Conservation (phyloP, 2,797 vertebrate genomes). For the Notolabrus celidotus region DNA sequence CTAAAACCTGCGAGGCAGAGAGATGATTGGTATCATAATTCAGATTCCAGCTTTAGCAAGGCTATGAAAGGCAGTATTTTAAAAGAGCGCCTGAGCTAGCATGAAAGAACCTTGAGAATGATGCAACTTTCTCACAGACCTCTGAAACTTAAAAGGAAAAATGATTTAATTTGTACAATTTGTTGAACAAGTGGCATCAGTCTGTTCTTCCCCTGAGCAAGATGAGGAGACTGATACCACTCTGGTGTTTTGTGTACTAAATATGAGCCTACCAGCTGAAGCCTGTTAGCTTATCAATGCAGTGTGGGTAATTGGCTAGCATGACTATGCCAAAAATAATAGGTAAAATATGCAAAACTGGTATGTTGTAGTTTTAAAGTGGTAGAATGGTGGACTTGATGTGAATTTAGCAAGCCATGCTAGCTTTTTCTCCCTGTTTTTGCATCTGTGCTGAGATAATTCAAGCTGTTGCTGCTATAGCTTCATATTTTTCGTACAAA, state of each 20-base stretch:
- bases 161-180: neutral
- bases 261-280: neutral
- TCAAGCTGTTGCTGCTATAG: too few species aligned
- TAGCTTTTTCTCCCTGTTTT: too few species aligned
- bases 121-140: slow-evolving; percentile 7
- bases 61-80: slow-evolving; percentile 36
- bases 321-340: too few species aligned
- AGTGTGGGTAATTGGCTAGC: too few species aligned
- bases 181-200: neutral
- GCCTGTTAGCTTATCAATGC: neutral
- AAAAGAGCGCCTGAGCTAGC: slow-evolving; percentile 30
- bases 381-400: too few species aligned
- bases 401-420: too few species aligned
- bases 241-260: neutral
- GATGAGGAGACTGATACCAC: neutral
- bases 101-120: slow-evolving; percentile 4
- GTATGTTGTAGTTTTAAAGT: too few species aligned
- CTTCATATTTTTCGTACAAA: too few species aligned
- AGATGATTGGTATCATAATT: slow-evolving; percentile 71
- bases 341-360: too few species aligned
- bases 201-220: neutral
- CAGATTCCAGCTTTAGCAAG: slow-evolving; percentile 55
- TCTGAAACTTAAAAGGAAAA: slow-evolving; percentile 11
- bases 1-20: slow-evolving; percentile 60
- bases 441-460: too few species aligned